Conservation (phyloP, 2,797 vertebrate genomes). For the Phoebastria nigripes region DNA sequence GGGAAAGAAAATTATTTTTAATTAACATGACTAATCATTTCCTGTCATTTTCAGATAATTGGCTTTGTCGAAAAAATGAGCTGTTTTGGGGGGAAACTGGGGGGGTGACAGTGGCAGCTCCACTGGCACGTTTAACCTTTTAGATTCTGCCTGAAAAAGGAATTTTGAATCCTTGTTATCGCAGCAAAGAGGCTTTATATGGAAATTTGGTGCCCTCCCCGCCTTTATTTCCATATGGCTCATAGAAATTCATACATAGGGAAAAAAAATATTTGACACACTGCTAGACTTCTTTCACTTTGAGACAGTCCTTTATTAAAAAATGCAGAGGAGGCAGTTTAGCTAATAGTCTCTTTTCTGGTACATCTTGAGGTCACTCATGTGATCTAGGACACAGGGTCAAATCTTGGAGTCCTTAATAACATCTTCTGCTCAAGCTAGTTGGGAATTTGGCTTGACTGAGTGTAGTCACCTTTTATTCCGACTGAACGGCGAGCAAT, state of each 20-base stretch:
- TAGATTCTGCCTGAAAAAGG: background rate
- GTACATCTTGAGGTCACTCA: background rate
- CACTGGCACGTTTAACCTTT: background rate
- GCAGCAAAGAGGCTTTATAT: background rate
- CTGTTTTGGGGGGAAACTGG: background rate
- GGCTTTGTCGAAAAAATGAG: slow-evolving; percentile 49
- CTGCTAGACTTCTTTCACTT: slow-evolving; percentile 5
- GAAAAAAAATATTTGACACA: background rate
- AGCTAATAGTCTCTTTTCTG: slow-evolving; percentile 39
- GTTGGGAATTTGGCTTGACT: background rate
- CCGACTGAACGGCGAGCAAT: background rate
- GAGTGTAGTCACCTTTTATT: background rate
- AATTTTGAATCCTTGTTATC: background rate
- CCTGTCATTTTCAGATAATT: slow-evolving; percentile 65
- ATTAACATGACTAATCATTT: slow-evolving; percentile 76
- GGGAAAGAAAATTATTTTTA: slow-evolving; percentile 74
- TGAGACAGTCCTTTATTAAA: background rate
- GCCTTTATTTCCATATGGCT: slow-evolving; percentile 1
- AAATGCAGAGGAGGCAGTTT: slow-evolving; percentile 1
- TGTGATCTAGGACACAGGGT: background rate
- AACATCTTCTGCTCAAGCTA: background rate
- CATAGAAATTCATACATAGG: background rate
- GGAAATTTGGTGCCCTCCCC: background rate
- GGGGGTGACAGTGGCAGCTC: background rate
- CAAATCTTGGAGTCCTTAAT: background rate